Base-by-base conservation (phyloP, 2,797 vertebrate species). In the Amphiprion clarkii region DNA sequence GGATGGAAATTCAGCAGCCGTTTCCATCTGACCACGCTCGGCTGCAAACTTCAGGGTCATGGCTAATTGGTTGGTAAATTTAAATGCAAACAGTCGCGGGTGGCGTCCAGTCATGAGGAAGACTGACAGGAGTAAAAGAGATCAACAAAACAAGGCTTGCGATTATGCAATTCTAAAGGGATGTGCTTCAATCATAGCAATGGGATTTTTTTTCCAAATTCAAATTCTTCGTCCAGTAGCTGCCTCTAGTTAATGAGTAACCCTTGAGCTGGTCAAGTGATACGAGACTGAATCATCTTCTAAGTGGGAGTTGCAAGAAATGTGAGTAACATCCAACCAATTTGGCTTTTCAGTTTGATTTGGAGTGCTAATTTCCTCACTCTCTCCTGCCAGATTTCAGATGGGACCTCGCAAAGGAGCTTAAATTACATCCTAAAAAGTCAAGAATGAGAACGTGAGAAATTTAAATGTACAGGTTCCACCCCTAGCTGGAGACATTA, bases 11-110 rank as follows among this genome's bases (percentile, higher is more conserved):
- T 65, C 59, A 25, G 39, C 33, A 36, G 53, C 46, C 39, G 54
- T 74, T 58, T 65, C 40, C 13, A 39, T 42, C 36, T n/a, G 6
- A 33, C 25, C 42, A 55, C 2, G n/a, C 71, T 79, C 1, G 8
- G 16, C 66, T 85, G 68, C 53, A 65, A 71, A 76, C 63, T 33
- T 3, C 1, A 75, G 68, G 76, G 68, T 83, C 67, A 6, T 1
- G 25, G 67, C 66, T 88, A 84, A 89, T 83, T 83, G 84, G 74
- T 55, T 21, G 67, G 59, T 29, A 29, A 31, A 87, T 76, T 80
- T 75, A 60, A 83, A 84, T 74, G 74, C 40, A 78, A 65, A 71
- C 42, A 29, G 53, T 71, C 19, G 53, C 68, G 3, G 46, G 6
- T 12, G 36, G 36, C 1, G 29, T 51, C 74, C 51, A 44, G 21